Base-by-base conservation (phyloP, 2,888 invertebrate species). In the Hypercompe scribonia region DNA sequence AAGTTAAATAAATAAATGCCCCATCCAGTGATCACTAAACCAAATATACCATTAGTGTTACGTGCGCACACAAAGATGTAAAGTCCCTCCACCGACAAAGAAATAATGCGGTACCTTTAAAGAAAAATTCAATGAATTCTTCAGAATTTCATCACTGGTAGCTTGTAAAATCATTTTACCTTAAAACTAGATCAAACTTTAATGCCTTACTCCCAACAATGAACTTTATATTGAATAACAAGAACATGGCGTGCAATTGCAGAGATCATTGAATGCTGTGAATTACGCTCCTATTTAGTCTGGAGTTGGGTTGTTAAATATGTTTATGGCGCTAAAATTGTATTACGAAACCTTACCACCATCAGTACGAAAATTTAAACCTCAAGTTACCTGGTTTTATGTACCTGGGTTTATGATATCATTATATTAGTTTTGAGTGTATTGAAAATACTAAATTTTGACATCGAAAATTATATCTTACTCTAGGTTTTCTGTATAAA, bases 221-320 rank as follows among this genome's bases (percentile, higher is more conserved):
- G 72, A 83, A 78, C 73, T 83, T 83, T 78, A 70, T 76, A 72
- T 75, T 78, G 65, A 64, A 71, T 68, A 61, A 64, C 75, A 83
- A 71, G 73, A 78, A 75, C 36, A 66, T 65, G 67, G 77, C 50
- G 50, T 74, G 70, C 67, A 72, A 58, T 74, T 69, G 72, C 68
- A 70, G 69, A 13, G 58, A 85, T 78, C 75, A 76, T 83, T 83
- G 77, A 81, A 84, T 78, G 72, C 73, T 73, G 66, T 77, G 77
- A 83, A 71, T 77, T 74, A 75, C 74, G 76, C 75, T 78, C 72
- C 61, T 76, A 78, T 84, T 69, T 76, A 65, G 80, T 82, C 28
- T 69, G 36, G 18, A 68, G 68, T 73, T 71, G 24, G 68, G 65
- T 78, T 75, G 70, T 76, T 76, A 76, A 84, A 82, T 76, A 73